phyloP scores from a whole-genome alignment of 2,797 vertebrate species.

The Hyperoplus immaculatus region DNA sequence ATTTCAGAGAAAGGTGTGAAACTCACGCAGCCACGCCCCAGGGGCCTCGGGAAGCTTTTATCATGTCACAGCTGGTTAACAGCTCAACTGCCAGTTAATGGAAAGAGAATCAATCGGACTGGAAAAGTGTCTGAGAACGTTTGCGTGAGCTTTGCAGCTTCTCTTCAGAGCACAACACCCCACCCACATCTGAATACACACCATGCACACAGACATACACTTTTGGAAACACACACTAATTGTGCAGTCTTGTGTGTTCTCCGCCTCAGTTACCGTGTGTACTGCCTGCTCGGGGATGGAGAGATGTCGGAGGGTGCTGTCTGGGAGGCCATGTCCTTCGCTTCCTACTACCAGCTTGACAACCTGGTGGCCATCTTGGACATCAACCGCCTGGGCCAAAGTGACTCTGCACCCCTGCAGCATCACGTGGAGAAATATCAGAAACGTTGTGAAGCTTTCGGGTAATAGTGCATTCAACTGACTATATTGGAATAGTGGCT shows the following conservation, averaged over 20 bases:
- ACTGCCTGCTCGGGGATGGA: slow-evolving; percentile 94
- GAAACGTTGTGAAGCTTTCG: slow-evolving; percentile 95
- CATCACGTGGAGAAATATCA: slow-evolving; percentile 95
- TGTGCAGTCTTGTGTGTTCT: slow-evolving; percentile 18
- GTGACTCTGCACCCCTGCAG: slow-evolving; percentile 93
- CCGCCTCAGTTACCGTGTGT: slow-evolving; percentile 90
- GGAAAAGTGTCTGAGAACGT: slow-evolving; percentile 65
- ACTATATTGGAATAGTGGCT: not conserved
- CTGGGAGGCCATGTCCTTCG: slow-evolving; percentile 99
- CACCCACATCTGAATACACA: not conserved
- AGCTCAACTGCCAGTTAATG: slow-evolving; percentile 46
- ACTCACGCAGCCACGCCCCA: slow-evolving; percentile 34
- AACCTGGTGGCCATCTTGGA: slow-evolving; percentile 96
- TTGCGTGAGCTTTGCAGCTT: slow-evolving; percentile 32
- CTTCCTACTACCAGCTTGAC: slow-evolving; percentile 94
- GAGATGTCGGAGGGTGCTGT: slow-evolving; percentile 96
- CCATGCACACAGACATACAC: slow-evolving; percentile 14
- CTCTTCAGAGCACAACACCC: slow-evolving; percentile 11
- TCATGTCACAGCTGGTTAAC: slow-evolving; percentile 51
- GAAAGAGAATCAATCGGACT: slow-evolving; percentile 50
- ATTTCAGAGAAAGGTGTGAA: slow-evolving; percentile 50
- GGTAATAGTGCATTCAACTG: slow-evolving; percentile 78
- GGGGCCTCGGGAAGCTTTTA: slow-evolving; percentile 27
- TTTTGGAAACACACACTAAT: slow-evolving; percentile 20
- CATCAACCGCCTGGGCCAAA: slow-evolving; percentile 96